Conservation (phyloP, 2,888 invertebrate species). For the Lepidochitona cinerea region DNA sequence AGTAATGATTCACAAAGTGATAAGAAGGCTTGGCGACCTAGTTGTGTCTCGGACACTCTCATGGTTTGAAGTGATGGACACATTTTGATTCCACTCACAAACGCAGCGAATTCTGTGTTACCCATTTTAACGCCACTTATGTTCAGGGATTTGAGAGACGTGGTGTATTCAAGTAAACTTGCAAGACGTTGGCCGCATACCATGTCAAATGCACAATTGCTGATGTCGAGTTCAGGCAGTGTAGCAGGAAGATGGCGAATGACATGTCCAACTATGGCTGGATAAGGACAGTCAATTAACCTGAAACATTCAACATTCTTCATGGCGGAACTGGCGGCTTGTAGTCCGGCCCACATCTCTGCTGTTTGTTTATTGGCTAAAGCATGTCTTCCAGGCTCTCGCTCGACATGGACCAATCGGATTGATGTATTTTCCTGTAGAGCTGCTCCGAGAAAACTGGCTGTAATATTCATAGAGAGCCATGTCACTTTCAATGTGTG, state of each 20-base stretch:
- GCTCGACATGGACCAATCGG: slow-evolving; percentile 36
- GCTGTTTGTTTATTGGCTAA: slow-evolving; percentile 41
- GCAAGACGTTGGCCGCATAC: slow-evolving; percentile 46
- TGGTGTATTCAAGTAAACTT: slow-evolving; percentile 43
- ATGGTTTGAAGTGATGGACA: slow-evolving; percentile 76
- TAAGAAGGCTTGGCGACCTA: slow-evolving; percentile 73
- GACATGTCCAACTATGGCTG: slow-evolving; percentile 54
- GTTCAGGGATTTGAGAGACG: slow-evolving; percentile 32
- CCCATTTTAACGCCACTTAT: slow-evolving; percentile 45
- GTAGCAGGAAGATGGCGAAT: slow-evolving; percentile 52
- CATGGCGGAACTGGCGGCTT: slow-evolving; percentile 51
- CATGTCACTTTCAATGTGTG: slow-evolving; percentile 49
- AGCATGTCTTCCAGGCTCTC: slow-evolving; percentile 24
- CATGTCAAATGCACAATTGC: slow-evolving; percentile 49
- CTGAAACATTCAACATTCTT: slow-evolving; percentile 39
- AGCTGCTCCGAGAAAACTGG: slow-evolving; percentile 45
- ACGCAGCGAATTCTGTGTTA: slow-evolving; percentile 50
- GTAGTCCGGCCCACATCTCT: slow-evolving; percentile 56
- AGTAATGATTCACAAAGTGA: slow-evolving; percentile 43
- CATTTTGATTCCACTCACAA: slow-evolving; percentile 54
- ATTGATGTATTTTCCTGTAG: slow-evolving; percentile 36
- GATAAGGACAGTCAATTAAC: slow-evolving; percentile 44
- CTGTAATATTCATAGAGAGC: slow-evolving; percentile 50
- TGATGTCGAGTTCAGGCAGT: slow-evolving; percentile 42
- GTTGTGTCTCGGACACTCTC: slow-evolving; percentile 95